Evolutionary conservation across 2,797 vertebrate genomes (phyloP).

Genomic region (Aselliscus stoliczkanus): DNA sequence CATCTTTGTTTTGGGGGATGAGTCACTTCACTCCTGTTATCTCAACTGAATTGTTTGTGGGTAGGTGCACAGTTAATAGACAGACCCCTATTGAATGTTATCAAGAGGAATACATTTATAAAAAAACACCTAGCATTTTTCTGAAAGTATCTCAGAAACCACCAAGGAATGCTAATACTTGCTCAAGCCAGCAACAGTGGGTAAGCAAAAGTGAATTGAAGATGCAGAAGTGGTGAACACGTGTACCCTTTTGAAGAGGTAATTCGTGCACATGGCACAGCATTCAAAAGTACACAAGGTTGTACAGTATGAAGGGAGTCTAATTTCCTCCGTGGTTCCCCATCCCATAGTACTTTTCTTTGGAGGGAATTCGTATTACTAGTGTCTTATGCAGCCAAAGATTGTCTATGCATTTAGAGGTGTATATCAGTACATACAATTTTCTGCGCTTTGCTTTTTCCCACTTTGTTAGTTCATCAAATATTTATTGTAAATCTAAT

Average conservation of each 20-base stretch:
- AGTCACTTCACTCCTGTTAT: constrained; percentile 26
- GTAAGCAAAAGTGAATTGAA: background rate
- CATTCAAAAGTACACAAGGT: background rate
- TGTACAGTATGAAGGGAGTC: background rate
- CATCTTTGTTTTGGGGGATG: background rate
- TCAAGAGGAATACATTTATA: constrained; percentile 12
- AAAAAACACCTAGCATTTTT: background rate
- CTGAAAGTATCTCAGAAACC: background rate
- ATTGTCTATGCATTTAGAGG: background rate
- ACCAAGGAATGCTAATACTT: background rate
- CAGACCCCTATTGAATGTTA: background rate
- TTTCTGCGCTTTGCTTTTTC: background rate
- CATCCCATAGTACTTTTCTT: background rate
- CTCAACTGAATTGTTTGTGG: background rate
- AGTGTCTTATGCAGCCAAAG: background rate
- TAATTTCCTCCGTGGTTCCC: background rate
- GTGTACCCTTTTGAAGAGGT: background rate
- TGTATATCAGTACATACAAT: background rate
- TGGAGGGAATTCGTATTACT: background rate
- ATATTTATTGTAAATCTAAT: background rate
- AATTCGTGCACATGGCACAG: background rate
- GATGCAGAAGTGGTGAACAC: background rate
- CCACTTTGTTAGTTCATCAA: background rate
- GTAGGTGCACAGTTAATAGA: constrained; percentile 5
- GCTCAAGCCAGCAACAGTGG: background rate